phyloP scores from a whole-genome alignment of 2,797 vertebrate genomes.

The Gephyroberyx darwinii region DNA sequence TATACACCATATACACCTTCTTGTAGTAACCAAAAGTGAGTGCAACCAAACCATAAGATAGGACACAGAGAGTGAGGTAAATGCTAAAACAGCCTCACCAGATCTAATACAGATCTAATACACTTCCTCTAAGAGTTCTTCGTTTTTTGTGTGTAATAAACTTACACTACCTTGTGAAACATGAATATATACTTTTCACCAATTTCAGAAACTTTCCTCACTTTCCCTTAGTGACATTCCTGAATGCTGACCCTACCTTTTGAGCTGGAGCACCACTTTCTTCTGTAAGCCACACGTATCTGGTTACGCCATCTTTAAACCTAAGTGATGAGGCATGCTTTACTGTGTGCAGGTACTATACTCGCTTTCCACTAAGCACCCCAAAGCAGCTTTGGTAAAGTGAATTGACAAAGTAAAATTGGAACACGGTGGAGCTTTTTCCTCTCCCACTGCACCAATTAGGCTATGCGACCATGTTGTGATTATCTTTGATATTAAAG shows the following conservation, averaged over 20 bases:
- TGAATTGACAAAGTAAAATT: slow-evolving; percentile 17
- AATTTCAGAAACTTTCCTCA: background rate
- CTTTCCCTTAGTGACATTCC: slow-evolving; percentile 32
- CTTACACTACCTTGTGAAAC: background rate
- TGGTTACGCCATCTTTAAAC: slow-evolving; percentile 37
- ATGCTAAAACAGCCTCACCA: too few species aligned
- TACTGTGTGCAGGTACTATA: slow-evolving; percentile 24
- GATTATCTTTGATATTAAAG: slow-evolving; percentile 43
- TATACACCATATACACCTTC: background rate
- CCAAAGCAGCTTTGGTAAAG: slow-evolving; percentile 31
- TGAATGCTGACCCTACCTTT: slow-evolving; percentile 32
- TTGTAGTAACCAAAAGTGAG: too few species aligned
- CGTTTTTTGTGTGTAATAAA: background rate
- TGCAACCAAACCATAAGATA: background rate
- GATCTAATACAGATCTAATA: too few species aligned
- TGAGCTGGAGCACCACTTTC: slow-evolving; percentile 9
- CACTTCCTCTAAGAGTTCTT: background rate
- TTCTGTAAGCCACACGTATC: slow-evolving; percentile 34
- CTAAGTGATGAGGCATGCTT: background rate
- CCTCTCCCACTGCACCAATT: slow-evolving; percentile 23
- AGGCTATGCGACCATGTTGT: slow-evolving; percentile 6
- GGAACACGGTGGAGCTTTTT: slow-evolving; percentile 14
- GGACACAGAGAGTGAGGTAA: too few species aligned
- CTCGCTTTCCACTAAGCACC: slow-evolving; percentile 32
- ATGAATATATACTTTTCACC: slow-evolving; percentile 5